Evolutionary conservation across 2,888 invertebrate species (phyloP).

Genomic region (Portevinia maculata): DNA sequence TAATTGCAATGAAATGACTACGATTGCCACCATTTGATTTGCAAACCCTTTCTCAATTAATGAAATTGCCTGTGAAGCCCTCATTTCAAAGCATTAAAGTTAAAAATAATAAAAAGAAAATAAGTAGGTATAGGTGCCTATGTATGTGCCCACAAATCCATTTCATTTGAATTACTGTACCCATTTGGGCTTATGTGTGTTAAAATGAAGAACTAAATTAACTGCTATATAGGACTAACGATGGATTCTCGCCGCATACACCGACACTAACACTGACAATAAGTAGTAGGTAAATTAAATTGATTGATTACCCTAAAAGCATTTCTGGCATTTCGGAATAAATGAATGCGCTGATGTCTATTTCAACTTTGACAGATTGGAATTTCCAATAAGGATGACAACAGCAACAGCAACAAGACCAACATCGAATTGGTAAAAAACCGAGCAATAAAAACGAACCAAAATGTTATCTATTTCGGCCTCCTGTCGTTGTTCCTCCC

Average conservation of each 20-base stretch:
- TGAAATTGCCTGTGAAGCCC: constrained; percentile 3
- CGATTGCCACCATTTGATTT: no score
- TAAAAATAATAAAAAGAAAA: neutral
- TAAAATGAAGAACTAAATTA: neutral
- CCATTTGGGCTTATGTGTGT: neutral
- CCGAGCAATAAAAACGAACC: constrained; percentile 22
- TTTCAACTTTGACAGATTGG: constrained; percentile 79
- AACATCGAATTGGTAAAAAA: constrained; percentile 20
- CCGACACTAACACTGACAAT: constrained; percentile 2
- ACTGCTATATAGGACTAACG: constrained; percentile 3
- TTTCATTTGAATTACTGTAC: neutral
- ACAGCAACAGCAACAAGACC: constrained; percentile 29
- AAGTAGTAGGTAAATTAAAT: constrained; percentile 75
- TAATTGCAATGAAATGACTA: no score
- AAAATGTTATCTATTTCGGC: constrained; percentile 22
- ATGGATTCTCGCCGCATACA: constrained; percentile 11
- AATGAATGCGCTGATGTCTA: constrained; percentile 61
- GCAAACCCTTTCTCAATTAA: no score
- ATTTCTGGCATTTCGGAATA: constrained; percentile 47
- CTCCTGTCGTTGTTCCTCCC: constrained; percentile 10
- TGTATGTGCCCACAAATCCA: neutral
- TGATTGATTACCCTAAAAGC: constrained; percentile 78
- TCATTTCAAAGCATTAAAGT: neutral
- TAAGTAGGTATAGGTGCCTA: neutral
- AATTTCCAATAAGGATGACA: constrained; percentile 41